phyloP scores from a whole-genome alignment of 2,797 vertebrate genomes.

The Notoglanidium macrostoma region DNA sequence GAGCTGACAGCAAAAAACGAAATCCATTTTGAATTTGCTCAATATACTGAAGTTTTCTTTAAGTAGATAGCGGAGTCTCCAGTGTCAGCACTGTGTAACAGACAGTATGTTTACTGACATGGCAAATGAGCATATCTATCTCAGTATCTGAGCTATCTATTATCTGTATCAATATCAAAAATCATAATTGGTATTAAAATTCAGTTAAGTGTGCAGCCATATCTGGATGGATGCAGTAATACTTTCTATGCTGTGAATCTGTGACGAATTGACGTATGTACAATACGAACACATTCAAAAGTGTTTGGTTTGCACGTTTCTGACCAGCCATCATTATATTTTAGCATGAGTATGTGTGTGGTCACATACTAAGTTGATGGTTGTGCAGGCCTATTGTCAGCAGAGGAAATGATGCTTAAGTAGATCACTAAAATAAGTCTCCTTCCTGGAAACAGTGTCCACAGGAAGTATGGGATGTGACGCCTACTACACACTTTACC shows the following conservation, averaged over 20 bases:
- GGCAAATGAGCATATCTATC: background rate
- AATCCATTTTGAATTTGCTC: background rate
- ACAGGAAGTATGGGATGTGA: conserved; percentile 53
- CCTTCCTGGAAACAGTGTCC: conserved; percentile 51
- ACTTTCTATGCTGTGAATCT: background rate
- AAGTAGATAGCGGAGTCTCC: background rate
- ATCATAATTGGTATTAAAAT: background rate
- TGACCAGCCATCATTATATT: background rate
- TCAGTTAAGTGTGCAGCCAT: background rate
- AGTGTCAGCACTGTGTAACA: background rate
- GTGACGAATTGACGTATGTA: background rate
- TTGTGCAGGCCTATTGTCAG: conserved; percentile 32
- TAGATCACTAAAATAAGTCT: conserved; percentile 38
- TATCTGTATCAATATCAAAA: background rate
- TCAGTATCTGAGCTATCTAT: too few relatives aligned
- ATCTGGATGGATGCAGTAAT: background rate
- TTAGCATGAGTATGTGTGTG: background rate
- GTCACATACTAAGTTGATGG: background rate
- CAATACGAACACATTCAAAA: background rate
- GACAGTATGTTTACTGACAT: background rate
- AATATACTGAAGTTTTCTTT: background rate
- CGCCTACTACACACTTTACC: conserved; percentile 37
- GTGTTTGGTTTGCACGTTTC: background rate
- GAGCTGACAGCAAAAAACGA: background rate
- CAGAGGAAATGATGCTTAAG: conserved; percentile 34